These are phyloP conservation scores for Chiloscyllium plagiosum DNA, from an alignment of 2,113 vertebrate genomes.

Conservation along the genomic window DNA sequence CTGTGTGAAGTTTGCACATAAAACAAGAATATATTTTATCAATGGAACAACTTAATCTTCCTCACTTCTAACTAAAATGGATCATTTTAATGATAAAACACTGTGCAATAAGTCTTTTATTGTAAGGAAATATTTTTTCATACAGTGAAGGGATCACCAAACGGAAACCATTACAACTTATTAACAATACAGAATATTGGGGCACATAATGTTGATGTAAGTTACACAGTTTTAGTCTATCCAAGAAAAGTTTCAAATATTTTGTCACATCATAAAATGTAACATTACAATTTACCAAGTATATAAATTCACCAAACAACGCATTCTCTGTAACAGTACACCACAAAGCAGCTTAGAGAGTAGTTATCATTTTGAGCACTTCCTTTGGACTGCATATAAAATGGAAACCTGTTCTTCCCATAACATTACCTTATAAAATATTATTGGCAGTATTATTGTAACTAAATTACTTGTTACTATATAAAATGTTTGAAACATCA, in stretches of 20 bases:
- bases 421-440: slow-evolving; percentile 19
- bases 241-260: background rate
- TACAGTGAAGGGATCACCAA: background rate
- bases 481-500: slow-evolving; percentile 31
- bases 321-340: background rate
- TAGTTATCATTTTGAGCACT: background rate
- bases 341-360: background rate
- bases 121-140: background rate
- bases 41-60: background rate
- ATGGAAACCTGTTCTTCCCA: background rate
- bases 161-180: background rate
- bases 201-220: background rate
- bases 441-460: background rate
- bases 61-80: background rate
- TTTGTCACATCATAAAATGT: background rate
- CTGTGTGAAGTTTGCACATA: too few species aligned
- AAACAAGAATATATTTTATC: background rate
- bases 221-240: background rate
- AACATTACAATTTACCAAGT: background rate
- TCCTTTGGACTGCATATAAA: background rate
- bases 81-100: background rate
- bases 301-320: background rate
- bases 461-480: background rate
- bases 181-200: background rate
- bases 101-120: background rate